Percentiles rank a stretch among this genome's conserved stretches.
Conservation (phyloP, 2,888 invertebrate genomes). For the Pasiphila rectangulata region DNA sequence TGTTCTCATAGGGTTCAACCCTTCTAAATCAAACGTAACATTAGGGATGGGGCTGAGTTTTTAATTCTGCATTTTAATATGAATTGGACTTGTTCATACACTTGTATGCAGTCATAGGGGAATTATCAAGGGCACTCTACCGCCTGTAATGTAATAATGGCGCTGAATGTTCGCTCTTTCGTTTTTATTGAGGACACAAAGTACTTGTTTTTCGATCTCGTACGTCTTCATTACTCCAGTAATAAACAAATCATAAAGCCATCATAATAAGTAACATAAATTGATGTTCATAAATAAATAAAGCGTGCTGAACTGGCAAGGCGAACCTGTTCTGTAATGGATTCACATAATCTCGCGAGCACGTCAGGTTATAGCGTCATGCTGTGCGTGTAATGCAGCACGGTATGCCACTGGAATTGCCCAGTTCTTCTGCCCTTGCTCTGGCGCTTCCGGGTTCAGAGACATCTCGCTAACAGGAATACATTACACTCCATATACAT, state of each 20-base stretch:
- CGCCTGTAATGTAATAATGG: conserved; percentile 75
- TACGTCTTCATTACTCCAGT: conserved; percentile 6
- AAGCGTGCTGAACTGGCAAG: conserved; percentile 41
- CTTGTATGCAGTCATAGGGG: conserved; percentile 73
- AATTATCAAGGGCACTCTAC: conserved; percentile 73
- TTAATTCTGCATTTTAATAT: conserved; percentile 78
- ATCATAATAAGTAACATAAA: conserved; percentile 32
- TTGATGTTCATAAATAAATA: conserved; percentile 48
- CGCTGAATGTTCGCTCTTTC: conserved; percentile 59
- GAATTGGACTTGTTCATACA: conserved; percentile 76
- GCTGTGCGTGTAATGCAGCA: conserved; percentile 38
- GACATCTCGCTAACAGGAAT: conserved; percentile 22
- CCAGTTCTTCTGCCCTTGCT: conserved; percentile 55
- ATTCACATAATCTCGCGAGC: conserved; percentile 49
- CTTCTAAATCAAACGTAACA: conserved; percentile 56
- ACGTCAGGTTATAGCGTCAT: conserved; percentile 52
- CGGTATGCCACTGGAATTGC: conserved; percentile 49
- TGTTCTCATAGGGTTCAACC: conserved; percentile 76
- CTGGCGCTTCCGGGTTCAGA: conserved; percentile 32
- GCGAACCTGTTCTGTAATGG: conserved; percentile 56
- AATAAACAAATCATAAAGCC: conserved; percentile 18
- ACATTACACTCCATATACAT: conserved; percentile 21
- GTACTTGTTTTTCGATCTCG: conserved; percentile 1
- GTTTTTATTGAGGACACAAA: conserved; percentile 14
- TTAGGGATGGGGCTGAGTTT: conserved; percentile 72